Percentiles rank a stretch among this genome's conserved stretches.
These are phyloP conservation scores for Chascanopsetta lugubris DNA, from an alignment of 2,113 vertebrate genomes.

Conservation along the genomic window DNA sequence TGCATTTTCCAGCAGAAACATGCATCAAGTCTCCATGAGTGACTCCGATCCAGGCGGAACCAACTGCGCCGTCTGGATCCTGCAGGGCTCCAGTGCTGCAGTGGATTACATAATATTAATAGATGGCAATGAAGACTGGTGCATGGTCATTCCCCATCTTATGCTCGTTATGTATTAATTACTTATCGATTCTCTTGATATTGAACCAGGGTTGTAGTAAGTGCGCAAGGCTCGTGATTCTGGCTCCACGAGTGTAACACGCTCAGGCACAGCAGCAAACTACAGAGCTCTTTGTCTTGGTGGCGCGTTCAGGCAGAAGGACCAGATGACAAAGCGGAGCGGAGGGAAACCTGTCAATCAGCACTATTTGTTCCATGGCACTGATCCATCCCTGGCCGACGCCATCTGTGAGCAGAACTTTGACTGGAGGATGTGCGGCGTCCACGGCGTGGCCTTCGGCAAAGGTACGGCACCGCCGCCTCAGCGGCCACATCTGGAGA, in stretches of 20 bases:
- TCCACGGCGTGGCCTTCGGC: slow-evolving; percentile 80
- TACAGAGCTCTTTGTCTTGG: no score
- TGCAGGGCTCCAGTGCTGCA: background rate
- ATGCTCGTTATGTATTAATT: background rate
- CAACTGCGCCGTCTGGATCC: background rate
- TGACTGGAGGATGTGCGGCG: slow-evolving; percentile 84
- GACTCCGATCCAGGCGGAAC: background rate
- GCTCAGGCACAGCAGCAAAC: no score
- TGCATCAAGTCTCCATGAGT: background rate
- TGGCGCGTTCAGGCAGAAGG: slow-evolving; percentile 81
- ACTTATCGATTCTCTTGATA: no score
- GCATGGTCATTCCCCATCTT: background rate
- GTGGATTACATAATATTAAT: background rate
- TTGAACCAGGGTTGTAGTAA: no score
- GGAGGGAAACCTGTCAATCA: slow-evolving; percentile 70
- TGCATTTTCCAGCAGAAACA: no score
- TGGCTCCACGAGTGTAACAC: no score
- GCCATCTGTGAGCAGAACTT: slow-evolving; percentile 87
- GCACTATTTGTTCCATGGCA: slow-evolving; percentile 82
- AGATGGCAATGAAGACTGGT: background rate
- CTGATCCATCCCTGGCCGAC: slow-evolving; percentile 54
- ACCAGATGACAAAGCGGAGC: slow-evolving; percentile 82
- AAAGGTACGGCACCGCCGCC: slow-evolving; percentile 74
- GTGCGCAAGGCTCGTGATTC: no score
- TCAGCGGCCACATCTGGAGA: background rate